These are phyloP conservation scores for Psix sp. DNA, from an alignment of 1,140 invertebrate species.

Conservation along the genomic window DNA sequence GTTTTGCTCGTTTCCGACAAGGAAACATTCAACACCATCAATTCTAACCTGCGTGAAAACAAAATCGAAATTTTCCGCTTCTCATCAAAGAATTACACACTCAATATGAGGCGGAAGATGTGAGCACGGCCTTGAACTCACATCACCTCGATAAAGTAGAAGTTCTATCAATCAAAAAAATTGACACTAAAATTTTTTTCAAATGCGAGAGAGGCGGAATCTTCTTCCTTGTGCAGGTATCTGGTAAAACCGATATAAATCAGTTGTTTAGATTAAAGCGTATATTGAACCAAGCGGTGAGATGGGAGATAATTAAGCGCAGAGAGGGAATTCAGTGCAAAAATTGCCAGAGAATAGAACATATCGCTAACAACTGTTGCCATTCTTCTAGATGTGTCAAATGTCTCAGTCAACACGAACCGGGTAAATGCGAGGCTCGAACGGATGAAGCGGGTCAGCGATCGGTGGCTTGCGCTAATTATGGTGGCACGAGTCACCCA, in stretches of 20 bases:
- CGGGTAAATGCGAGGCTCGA: not conserved
- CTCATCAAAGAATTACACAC: not conserved
- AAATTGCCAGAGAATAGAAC: slow-evolving; percentile 14
- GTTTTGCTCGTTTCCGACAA: no score
- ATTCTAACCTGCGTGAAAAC: no score
- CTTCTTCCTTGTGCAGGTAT: slow-evolving; percentile 9
- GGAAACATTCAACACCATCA: no score
- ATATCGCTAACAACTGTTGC: slow-evolving; percentile 6
- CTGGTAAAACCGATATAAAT: not conserved
- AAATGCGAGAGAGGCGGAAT: not conserved
- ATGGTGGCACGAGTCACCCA: not conserved
- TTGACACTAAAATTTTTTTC: slow-evolving; percentile 12
- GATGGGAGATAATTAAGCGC: slow-evolving; percentile 11
- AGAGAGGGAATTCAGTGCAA: slow-evolving; percentile 5
- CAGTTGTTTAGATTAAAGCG: not conserved
- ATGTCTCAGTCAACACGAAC: slow-evolving; percentile 1
- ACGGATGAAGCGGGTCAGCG: not conserved
- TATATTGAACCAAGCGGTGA: not conserved
- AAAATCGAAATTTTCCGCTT: no score
- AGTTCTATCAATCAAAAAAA: slow-evolving; percentile 8
- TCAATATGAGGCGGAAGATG: not conserved
- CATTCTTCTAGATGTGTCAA: slow-evolving; percentile 6
- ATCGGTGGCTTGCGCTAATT: not conserved
- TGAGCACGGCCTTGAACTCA: not conserved
- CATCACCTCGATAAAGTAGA: not conserved